Evolutionary conservation across 2,797 vertebrate genomes (phyloP), one percentile per base, ranked within the genome.

Genomic region (Picus viridis): DNA sequence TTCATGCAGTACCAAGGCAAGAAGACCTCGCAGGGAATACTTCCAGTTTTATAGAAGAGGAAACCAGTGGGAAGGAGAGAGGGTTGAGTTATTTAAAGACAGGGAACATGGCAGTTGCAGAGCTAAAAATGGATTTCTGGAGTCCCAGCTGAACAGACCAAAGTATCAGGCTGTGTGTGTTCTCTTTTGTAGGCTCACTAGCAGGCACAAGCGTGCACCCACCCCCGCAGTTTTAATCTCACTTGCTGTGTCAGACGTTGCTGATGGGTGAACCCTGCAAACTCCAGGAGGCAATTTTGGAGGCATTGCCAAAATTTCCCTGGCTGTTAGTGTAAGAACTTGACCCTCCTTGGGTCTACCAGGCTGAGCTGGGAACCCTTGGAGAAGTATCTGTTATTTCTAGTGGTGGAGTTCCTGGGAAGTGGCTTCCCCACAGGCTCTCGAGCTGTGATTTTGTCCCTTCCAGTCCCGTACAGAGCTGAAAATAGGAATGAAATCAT

Each of bases 201-300:
- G 78, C 83, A 89, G 93, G 95, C 90, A 91, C 88, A 57, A 75
- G 77, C 81, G 72, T 43, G 83, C 70, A 29, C 81, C 54, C 88
- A 26, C 95, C 86, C 92, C 91, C 93, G 19, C 62, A 23, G 77
- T 24, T 59, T 64, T 61, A 71, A 84, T 83, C 91, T 86, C 77
- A 15, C 51, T 82, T 72, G 72, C 91, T 89, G 92, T 93, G 90
- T 92, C 92, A 90, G 85, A 82, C 93, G 8, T 41, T 67, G 86
- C 91, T 83, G 91, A 81, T 76, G 89, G 58, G 56, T 77, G 89
- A 93, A 43, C 85, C 95, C 85, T 85, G 69, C 13, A 86, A 90
- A 57, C 89, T 79, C 79, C 75, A 72, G 2, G 29, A 89, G 92
- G 94, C 76, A 69, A 12, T 61, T 80, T 70, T 18, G n/a, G 70